A percentile compares a stretch with the other conserved stretches of the same genome.
Conservation (phyloP, 1,140 invertebrate species). For the Eriosoma lanigerum region DNA sequence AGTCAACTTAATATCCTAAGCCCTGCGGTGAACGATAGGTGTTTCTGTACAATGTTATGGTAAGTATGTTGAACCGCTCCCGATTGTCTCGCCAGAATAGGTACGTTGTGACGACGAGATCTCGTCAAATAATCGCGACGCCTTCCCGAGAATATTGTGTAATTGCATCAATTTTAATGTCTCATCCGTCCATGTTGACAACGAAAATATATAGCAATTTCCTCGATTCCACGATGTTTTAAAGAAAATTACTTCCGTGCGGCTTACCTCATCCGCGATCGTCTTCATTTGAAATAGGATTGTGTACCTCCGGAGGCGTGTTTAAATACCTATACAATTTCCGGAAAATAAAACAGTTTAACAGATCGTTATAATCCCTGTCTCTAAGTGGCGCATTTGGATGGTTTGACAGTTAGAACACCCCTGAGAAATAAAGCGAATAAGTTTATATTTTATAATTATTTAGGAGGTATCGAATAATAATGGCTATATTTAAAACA, state of each 20-base stretch:
- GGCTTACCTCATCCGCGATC: not conserved
- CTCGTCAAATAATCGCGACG: not conserved
- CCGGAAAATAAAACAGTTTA: not conserved
- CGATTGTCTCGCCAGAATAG: not conserved
- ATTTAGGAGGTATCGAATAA: too few relatives aligned
- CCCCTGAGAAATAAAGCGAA: too few relatives aligned
- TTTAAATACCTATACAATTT: conserved; percentile 7
- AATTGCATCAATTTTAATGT: not conserved
- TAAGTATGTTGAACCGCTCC: too few relatives aligned
- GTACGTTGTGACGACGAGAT: not conserved
- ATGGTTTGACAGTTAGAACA: too few relatives aligned
- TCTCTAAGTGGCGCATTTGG: too few relatives aligned
- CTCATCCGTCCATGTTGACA: not conserved
- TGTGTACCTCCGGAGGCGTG: not conserved
- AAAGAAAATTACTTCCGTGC: not conserved
- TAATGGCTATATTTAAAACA: too few relatives aligned
- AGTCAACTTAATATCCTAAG: too few relatives aligned
- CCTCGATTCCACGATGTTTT: not conserved
- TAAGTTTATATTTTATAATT: too few relatives aligned
- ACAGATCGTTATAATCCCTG: too few relatives aligned
- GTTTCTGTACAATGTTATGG: too few relatives aligned
- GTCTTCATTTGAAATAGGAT: not conserved
- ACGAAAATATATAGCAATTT: not conserved
- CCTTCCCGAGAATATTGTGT: not conserved
- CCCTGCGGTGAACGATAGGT: too few relatives aligned